Percentiles rank a stretch among this genome's conserved stretches.
These are phyloP conservation scores for Seriola quinqueradiata DNA, from an alignment of 2,113 vertebrate species.

Conservation along the genomic window DNA sequence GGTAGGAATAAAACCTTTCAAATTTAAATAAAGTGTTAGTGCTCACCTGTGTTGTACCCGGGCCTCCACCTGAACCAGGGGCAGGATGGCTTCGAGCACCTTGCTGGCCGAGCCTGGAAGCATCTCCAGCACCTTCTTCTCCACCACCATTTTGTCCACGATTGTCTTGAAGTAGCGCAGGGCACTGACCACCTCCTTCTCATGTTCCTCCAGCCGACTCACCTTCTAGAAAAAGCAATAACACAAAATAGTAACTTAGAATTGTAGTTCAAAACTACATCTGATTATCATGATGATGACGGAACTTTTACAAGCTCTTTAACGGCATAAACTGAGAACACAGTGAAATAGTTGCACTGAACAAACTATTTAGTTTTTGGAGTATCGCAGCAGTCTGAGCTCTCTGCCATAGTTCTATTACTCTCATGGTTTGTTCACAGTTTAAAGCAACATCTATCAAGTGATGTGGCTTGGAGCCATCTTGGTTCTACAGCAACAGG, in stretches of 20 bases:
- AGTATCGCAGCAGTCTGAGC: not conserved
- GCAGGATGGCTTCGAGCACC: constrained; percentile 96
- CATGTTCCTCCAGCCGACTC: constrained; percentile 94
- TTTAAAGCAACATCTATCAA: constrained; percentile 52
- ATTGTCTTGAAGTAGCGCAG: constrained; percentile 98
- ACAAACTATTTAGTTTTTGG: not conserved
- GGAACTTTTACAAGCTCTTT: not conserved
- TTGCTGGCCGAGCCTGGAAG: constrained; percentile 97
- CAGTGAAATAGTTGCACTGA: not conserved
- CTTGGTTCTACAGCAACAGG: constrained; percentile 25
- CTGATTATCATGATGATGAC: not conserved
- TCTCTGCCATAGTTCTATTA: constrained; percentile 4
- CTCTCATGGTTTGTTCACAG: constrained; percentile 29
- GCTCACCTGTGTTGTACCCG: constrained; percentile 91
- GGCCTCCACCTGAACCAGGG: constrained; percentile 92
- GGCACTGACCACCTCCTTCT: constrained; percentile 98
- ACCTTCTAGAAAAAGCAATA: constrained; percentile 85
- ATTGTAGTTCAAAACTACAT: not conserved
- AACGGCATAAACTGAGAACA: not conserved
- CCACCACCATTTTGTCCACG: constrained; percentile 98
- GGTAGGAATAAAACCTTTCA: not conserved
- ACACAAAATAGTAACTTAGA: not conserved
- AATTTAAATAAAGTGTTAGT: not conserved
- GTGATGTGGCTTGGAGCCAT: constrained; percentile 53
- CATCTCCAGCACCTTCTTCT: constrained; percentile 97